Evolutionary conservation across 2,113 vertebrate species (phyloP), one percentile per base, ranked within the genome.

Genomic region (Gymnarchus niloticus): DNA sequence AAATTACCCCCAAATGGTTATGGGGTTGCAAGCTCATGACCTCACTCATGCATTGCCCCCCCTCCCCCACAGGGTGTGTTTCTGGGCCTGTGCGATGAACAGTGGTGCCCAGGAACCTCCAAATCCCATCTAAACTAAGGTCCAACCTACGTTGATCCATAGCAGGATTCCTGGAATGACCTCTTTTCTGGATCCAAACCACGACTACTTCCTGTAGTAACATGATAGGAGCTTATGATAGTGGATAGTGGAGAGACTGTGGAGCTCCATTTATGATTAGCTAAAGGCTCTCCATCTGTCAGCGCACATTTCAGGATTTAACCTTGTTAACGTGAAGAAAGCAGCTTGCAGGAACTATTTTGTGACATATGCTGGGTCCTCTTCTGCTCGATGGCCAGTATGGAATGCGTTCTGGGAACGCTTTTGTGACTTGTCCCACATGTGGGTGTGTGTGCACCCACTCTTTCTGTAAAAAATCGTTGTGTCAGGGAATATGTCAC

Each of bases 271-370:
- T 33, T 69, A 25, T 19, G 28, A 37, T 33, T 14, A 37, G 5
- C 65, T 7, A 33, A 41, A 33, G 76, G 6, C 21, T 25, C 44
- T 80, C 76, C 23, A 80, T 80, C 76, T 80, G 44, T 49, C 76
- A 23, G 46, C 23, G 76, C 46, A 49, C 46, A 80, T 48, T 80
- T 80, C 44, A 49, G 46, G 44, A 80, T 80, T n/a, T 80, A 80
- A 80, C 76, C 76, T 80, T 25, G 76, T 80, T 80, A 80, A 48
- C 21, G 46, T 80, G 76, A 80, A n/a, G 76, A 49, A 80, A 49
- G 76, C 46, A 25, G 76, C 76, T 49, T 44, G 21, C 76, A 37
- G 23, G 76, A 49, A 37, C 7, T 80, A 44, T 25, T 6, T 21
- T 48, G 23, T 19, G 23, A 80, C 76, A 80, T 80, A 80, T 80